phyloP scores from a whole-genome alignment of 2,888 invertebrate species.

The Stratiomys singularior region DNA sequence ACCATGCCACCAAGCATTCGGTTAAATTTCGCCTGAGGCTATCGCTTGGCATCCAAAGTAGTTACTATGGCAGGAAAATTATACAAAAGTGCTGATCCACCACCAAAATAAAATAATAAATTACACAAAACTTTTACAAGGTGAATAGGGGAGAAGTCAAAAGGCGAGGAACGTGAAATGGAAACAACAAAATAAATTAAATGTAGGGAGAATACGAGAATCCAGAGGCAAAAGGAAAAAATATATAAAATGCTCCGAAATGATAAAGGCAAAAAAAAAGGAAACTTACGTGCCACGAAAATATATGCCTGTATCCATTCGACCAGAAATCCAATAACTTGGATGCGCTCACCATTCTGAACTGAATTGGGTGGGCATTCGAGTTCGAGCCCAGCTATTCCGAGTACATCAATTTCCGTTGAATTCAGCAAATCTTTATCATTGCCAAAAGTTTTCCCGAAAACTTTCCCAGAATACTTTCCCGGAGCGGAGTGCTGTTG shows the following conservation, averaged over 20 bases:
- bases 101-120: conserved; percentile 33
- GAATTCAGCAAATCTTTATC: conserved; percentile 47
- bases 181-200: conserved; percentile 20
- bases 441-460: conserved; percentile 50
- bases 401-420: conserved; percentile 25
- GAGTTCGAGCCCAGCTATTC: background rate
- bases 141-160: background rate
- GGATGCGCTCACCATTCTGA: conserved; percentile 55
- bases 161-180: conserved; percentile 1
- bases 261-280: conserved; percentile 1
- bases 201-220: background rate
- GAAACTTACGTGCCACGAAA: conserved; percentile 75
- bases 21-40: background rate
- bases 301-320: conserved; percentile 78
- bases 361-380: conserved; percentile 14
- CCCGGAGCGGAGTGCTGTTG: conserved; percentile 22
- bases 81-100: conserved; percentile 40
- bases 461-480: conserved; percentile 44
- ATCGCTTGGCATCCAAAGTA: too few relatives aligned
- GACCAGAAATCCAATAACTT: conserved; percentile 73
- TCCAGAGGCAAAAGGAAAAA: conserved; percentile 22
- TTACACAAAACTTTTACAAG: conserved; percentile 1
- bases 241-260: conserved; percentile 15
- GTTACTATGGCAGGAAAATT: background rate
- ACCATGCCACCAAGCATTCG: conserved; percentile 22